Evolutionary conservation across 2,113 vertebrate genomes (phyloP).

Genomic region (Hoplias malabaricus): DNA sequence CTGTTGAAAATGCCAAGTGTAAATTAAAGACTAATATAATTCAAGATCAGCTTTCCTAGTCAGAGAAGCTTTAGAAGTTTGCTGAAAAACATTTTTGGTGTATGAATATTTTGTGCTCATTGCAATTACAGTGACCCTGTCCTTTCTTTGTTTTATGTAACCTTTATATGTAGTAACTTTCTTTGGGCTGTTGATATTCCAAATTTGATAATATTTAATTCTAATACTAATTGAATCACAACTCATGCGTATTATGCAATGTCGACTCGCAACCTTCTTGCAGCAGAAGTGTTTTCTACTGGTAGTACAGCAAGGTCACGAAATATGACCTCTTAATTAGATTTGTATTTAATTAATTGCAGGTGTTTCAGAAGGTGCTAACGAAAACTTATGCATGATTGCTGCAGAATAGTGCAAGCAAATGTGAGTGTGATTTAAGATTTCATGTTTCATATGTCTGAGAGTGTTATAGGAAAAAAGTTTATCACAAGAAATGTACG

Average conservation of each 20-base stretch:
- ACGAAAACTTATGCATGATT: constrained; percentile 31
- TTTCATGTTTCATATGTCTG: not conserved
- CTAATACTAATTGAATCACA: not conserved
- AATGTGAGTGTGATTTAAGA: constrained; percentile 6
- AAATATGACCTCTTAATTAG: constrained; percentile 31
- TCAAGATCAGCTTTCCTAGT: not conserved
- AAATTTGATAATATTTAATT: not conserved
- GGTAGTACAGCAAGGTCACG: constrained; percentile 30
- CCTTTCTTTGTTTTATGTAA: not conserved
- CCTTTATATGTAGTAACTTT: not conserved
- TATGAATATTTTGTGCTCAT: not conserved
- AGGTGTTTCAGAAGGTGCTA: constrained; percentile 53
- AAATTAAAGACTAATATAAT: not conserved
- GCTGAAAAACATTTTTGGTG: constrained; percentile 6
- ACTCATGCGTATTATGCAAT: constrained; percentile 46
- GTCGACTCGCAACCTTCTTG: constrained; percentile 32
- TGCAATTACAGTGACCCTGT: not conserved
- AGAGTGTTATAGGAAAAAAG: not conserved
- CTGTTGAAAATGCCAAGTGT: too few relatives aligned
- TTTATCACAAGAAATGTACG: not conserved
- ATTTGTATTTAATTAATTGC: constrained; percentile 31
- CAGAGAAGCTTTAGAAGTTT: constrained; percentile 9
- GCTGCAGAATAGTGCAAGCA: constrained; percentile 12
- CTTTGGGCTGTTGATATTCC: not conserved
- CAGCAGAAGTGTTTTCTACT: constrained; percentile 21